Percentiles rank a stretch among this genome's conserved stretches.
These are phyloP conservation scores for Heliothis subflexa DNA, from an alignment of 1,140 invertebrate genomes.

Conservation along the genomic window DNA sequence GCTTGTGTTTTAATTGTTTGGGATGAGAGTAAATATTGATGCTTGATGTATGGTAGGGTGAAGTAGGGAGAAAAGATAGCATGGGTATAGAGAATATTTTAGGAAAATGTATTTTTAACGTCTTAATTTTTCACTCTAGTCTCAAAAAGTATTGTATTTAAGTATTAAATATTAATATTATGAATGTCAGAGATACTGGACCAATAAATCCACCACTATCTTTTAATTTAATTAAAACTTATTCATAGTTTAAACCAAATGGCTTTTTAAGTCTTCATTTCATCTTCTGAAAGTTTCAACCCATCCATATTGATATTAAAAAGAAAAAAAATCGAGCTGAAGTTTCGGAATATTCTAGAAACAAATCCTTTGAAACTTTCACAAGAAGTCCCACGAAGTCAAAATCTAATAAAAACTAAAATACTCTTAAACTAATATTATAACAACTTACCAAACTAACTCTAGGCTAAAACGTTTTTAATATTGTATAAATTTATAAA, in stretches of 20 bases:
- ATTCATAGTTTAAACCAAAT: background rate
- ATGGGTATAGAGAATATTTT: background rate
- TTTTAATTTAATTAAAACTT: too few relatives aligned
- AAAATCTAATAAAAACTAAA: conserved; percentile 3
- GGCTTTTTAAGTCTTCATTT: background rate
- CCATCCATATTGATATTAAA: too few relatives aligned
- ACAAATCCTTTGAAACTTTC: conserved; percentile 1
- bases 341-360: background rate
- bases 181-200: too few relatives aligned
- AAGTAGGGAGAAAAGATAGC: background rate
- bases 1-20: conserved; percentile 21
- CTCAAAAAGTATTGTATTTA: too few relatives aligned
- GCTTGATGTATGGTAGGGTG: background rate
- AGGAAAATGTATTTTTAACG: too few relatives aligned
- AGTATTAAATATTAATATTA: too few relatives aligned
- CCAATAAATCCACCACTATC: too few relatives aligned
- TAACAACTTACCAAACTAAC: conserved; percentile 1
- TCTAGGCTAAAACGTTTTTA: background rate
- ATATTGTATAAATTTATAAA: too few relatives aligned
- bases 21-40: background rate
- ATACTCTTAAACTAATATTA: background rate
- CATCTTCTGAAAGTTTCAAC: background rate
- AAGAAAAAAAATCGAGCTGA: background rate
- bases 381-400: background rate
- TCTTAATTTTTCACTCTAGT: too few relatives aligned